Conservation (phyloP, 2,113 vertebrate species). For the Hypomesus transpacificus region DNA sequence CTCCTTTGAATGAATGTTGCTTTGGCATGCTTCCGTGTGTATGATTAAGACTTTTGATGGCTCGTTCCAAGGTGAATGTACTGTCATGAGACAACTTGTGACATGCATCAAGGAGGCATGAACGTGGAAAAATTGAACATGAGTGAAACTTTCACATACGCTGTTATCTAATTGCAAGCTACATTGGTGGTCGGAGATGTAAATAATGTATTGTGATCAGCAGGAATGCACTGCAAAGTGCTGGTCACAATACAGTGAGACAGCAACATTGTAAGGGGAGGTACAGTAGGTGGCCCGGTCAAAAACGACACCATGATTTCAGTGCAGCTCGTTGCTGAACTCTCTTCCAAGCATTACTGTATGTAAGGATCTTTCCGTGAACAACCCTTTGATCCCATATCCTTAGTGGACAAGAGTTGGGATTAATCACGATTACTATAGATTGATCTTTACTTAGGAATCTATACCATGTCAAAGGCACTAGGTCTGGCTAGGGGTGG, state of each 20-base stretch:
- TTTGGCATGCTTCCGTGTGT: conserved; percentile 48
- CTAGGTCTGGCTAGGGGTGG: background rate
- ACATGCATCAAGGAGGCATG: conserved; percentile 49
- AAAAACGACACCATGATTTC: too few species aligned
- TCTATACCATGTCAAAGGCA: background rate
- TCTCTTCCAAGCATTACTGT: too few species aligned
- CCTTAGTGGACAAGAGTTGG: too few species aligned
- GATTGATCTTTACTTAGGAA: too few species aligned
- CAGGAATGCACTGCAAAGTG: background rate
- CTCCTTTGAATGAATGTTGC: conserved; percentile 3
- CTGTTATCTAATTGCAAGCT: background rate
- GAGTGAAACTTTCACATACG: background rate
- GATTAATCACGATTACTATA: too few species aligned
- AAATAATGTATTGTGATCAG: background rate
- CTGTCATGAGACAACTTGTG: conserved; percentile 31
- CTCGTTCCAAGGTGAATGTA: conserved; percentile 42
- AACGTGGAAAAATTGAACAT: conserved; percentile 3
- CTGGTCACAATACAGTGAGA: background rate
- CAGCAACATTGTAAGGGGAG: too few species aligned
- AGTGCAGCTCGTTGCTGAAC: too few species aligned
- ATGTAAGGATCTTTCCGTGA: too few species aligned
- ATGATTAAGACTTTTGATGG: conserved; percentile 43
- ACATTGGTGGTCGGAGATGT: background rate
- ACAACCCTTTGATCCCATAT: too few species aligned
- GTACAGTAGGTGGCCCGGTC: too few species aligned